phyloP scores from a whole-genome alignment of 2,888 invertebrate genomes.

The Portevinia maculata region DNA sequence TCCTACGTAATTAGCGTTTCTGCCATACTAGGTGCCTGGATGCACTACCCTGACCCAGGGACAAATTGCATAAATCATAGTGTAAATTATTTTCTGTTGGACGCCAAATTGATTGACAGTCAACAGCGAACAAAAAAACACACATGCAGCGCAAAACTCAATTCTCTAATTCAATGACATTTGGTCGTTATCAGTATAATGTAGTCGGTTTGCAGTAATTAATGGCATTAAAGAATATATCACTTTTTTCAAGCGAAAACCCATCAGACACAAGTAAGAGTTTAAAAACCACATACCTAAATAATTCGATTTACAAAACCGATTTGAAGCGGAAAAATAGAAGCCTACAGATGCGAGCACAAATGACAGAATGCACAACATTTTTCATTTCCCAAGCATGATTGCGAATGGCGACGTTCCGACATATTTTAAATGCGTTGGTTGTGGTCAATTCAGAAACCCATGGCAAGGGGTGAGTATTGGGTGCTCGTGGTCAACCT shows the following conservation, averaged over 20 bases:
- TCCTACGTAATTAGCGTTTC: slow-evolving; percentile 45
- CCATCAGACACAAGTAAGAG: slow-evolving; percentile 39
- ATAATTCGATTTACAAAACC: slow-evolving; percentile 60
- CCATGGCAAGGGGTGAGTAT: slow-evolving; percentile 6
- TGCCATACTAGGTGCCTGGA: background rate
- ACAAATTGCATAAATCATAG: slow-evolving; percentile 69
- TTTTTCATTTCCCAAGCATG: slow-evolving; percentile 45
- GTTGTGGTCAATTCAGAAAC: slow-evolving; percentile 55
- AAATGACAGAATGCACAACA: slow-evolving; percentile 19
- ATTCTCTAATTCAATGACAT: slow-evolving; percentile 39
- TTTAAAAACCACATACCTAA: too few relatives aligned
- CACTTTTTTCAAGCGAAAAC: slow-evolving; percentile 5
- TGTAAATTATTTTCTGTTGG: slow-evolving; percentile 60
- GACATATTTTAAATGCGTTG: slow-evolving; percentile 56
- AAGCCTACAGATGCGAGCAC: slow-evolving; percentile 8
- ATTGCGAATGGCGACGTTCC: slow-evolving; percentile 35
- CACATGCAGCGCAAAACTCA: slow-evolving; percentile 11
- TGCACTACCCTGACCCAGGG: slow-evolving; percentile 9
- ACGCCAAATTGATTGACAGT: slow-evolving; percentile 64
- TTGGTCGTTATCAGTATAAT: slow-evolving; percentile 35
- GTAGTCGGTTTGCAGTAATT: slow-evolving; percentile 13
- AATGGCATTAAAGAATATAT: slow-evolving; percentile 7
- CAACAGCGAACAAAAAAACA: slow-evolving; percentile 16
- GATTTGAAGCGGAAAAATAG: slow-evolving; percentile 48
- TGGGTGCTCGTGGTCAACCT: slow-evolving; percentile 51